phyloP scores from a whole-genome alignment of 2,797 vertebrate genomes.

The Tympanoctomys barrerae region DNA sequence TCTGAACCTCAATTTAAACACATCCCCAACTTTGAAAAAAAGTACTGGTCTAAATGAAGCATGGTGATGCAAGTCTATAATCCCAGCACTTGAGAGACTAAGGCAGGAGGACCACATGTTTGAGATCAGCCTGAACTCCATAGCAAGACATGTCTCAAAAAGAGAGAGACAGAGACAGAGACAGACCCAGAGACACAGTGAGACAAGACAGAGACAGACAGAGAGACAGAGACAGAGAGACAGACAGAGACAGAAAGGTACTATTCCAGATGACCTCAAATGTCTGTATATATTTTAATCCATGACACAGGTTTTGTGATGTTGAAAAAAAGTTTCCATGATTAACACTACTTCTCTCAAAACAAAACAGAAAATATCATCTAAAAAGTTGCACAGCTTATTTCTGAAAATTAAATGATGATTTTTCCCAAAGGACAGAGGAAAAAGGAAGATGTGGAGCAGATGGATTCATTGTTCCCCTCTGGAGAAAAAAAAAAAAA shows the following conservation, averaged over 20 bases:
- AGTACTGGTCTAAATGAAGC: neutral
- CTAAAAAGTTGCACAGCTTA: constrained; percentile 61
- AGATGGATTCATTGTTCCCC: constrained; percentile 77
- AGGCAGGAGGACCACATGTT: neutral
- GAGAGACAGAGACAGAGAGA: too few relatives aligned
- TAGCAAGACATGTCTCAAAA: neutral
- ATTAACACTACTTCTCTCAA: constrained; percentile 48
- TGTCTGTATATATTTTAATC: constrained; percentile 31
- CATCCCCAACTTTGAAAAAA: neutral
- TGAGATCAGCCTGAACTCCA: neutral
- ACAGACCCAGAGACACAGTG: too few relatives aligned
- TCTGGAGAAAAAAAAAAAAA: constrained; percentile 69
- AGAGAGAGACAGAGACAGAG: neutral
- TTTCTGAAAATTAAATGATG: constrained; percentile 78
- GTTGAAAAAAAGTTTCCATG: constrained; percentile 28
- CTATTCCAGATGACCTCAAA: neutral
- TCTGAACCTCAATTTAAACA: constrained; percentile 9
- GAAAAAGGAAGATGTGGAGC: constrained; percentile 59
- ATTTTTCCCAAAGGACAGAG: constrained; percentile 71
- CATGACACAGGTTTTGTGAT: neutral
- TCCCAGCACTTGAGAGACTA: neutral
- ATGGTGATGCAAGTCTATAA: neutral
- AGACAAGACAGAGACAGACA: too few relatives aligned
- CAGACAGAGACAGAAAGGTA: neutral
- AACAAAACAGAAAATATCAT: constrained; percentile 43